Conservation (phyloP, 2,888 invertebrate genomes). For the Dexiosoma caninum region DNA sequence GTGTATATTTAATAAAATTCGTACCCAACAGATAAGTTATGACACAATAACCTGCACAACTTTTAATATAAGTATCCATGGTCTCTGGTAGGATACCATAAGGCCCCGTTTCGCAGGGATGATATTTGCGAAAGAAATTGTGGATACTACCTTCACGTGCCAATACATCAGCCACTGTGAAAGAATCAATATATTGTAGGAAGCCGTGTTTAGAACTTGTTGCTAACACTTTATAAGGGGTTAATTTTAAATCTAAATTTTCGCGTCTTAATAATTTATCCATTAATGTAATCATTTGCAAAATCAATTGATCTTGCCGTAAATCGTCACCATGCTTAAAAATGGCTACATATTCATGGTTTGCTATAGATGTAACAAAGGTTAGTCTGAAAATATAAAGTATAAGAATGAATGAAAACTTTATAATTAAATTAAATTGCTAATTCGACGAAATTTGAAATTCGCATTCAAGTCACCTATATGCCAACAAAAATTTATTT, state of each 20-base stretch:
- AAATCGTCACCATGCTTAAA: conserved; percentile 99
- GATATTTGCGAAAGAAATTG: conserved; percentile 93
- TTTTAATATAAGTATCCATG: conserved; percentile 97
- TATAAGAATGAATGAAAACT: not conserved
- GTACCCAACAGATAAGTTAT: conserved; percentile 94
- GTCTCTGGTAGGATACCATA: conserved; percentile 95
- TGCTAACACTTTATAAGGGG: conserved; percentile 96
- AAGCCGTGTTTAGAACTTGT: conserved; percentile 98
- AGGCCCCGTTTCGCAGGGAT: conserved; percentile 91
- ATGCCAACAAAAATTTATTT: too few relatives aligned
- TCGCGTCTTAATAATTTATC: conserved; percentile 95
- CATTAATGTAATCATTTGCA: conserved; percentile 99
- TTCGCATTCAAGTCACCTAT: too few relatives aligned
- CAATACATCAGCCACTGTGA: conserved; percentile 93
- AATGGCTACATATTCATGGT: conserved; percentile 91
- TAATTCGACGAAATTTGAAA: too few relatives aligned
- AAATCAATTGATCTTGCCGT: conserved; percentile 96
- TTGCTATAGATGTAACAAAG: conserved; percentile 87
- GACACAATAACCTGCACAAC: conserved; percentile 98
- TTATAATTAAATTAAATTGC: too few relatives aligned
- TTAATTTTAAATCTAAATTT: conserved; percentile 96
- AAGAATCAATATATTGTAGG: conserved; percentile 95
- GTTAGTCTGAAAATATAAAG: conserved; percentile 81
- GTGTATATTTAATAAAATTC: not conserved
- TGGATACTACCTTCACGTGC: conserved; percentile 92